These are phyloP conservation scores for Spodoptera litura DNA, from an alignment of 1,140 invertebrate genomes.

Conservation along the genomic window DNA sequence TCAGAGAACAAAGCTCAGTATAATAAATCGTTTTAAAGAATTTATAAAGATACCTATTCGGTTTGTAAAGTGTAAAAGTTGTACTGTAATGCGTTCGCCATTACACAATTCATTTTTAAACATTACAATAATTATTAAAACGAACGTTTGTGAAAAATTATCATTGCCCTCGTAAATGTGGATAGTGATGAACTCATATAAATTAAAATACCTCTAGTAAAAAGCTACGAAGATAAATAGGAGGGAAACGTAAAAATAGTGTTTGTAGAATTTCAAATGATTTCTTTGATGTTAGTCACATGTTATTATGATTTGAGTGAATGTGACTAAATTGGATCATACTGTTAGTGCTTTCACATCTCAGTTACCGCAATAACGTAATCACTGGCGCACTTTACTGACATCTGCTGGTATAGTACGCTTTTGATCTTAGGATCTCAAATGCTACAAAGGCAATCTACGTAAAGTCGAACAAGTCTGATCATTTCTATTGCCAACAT, in stretches of 20 bases:
- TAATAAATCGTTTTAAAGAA: slow-evolving; percentile 55
- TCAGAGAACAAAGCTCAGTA: slow-evolving; percentile 47
- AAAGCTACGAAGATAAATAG: slow-evolving; percentile 24
- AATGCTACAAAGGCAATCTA: slow-evolving; percentile 2
- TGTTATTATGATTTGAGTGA: slow-evolving; percentile 35
- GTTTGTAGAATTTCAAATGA: background rate
- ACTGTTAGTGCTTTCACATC: slow-evolving; percentile 18
- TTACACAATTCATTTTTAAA: slow-evolving; percentile 16
- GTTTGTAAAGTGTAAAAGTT: slow-evolving; percentile 17
- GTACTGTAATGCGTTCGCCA: slow-evolving; percentile 34
- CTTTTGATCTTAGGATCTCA: slow-evolving; percentile 25
- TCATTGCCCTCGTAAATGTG: background rate
- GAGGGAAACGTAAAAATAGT: slow-evolving; percentile 3
- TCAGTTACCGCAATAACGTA: slow-evolving; percentile 34
- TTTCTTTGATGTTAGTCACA: slow-evolving; percentile 34
- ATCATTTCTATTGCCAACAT: background rate
- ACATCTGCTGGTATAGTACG: slow-evolving; percentile 1
- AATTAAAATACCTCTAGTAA: background rate
- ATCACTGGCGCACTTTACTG: slow-evolving; percentile 5
- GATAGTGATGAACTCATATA: background rate
- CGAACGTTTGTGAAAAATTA: background rate
- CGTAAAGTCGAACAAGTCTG: background rate
- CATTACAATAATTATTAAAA: slow-evolving; percentile 26
- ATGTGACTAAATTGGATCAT: slow-evolving; percentile 14
- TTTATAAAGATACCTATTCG: slow-evolving; percentile 44